These are phyloP conservation scores for Heliornis fulica DNA, from an alignment of 2,113 vertebrate genomes.

Conservation along the genomic window DNA sequence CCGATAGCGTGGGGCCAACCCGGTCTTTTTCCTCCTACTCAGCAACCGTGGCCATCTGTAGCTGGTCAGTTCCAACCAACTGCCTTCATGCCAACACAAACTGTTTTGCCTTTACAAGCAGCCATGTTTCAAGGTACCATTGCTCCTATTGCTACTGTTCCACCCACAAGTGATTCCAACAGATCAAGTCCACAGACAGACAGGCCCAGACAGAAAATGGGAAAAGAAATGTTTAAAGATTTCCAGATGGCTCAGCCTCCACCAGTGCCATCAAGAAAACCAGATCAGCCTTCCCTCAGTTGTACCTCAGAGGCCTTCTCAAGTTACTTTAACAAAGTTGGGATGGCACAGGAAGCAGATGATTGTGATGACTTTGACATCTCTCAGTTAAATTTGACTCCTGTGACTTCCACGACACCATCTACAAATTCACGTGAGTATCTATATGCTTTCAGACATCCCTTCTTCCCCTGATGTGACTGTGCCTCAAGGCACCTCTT, in stretches of 20 bases:
- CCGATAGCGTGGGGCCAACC: conserved; percentile 95
- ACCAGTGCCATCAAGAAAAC: conserved; percentile 86
- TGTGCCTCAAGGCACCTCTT: background rate
- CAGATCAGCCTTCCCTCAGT: conserved; percentile 87
- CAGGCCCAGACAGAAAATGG: conserved; percentile 85
- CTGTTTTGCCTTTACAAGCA: conserved; percentile 93
- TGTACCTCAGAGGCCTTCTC: conserved; percentile 98
- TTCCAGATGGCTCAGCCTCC: conserved; percentile 97
- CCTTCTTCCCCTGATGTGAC: background rate
- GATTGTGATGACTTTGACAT: conserved; percentile 99
- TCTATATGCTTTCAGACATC: background rate
- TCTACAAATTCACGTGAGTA: conserved; percentile 97
- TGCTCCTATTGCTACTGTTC: conserved; percentile 83
- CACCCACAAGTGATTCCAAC: conserved; percentile 81
- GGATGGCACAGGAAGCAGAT: conserved; percentile 93
- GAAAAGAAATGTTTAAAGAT: conserved; percentile 97
- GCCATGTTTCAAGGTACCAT: conserved; percentile 94
- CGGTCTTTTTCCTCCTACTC: conserved; percentile 91
- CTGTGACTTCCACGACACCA: conserved; percentile 96
- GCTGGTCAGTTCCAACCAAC: conserved; percentile 92
- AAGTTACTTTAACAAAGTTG: conserved; percentile 96
- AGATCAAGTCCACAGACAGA: conserved; percentile 91
- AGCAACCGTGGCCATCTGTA: conserved; percentile 96
- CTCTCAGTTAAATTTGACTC: conserved; percentile 98
- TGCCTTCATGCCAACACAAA: conserved; percentile 97